phyloP scores from a whole-genome alignment of 92 coral and sea anemone genomes.

The Actinostola sp. region DNA sequence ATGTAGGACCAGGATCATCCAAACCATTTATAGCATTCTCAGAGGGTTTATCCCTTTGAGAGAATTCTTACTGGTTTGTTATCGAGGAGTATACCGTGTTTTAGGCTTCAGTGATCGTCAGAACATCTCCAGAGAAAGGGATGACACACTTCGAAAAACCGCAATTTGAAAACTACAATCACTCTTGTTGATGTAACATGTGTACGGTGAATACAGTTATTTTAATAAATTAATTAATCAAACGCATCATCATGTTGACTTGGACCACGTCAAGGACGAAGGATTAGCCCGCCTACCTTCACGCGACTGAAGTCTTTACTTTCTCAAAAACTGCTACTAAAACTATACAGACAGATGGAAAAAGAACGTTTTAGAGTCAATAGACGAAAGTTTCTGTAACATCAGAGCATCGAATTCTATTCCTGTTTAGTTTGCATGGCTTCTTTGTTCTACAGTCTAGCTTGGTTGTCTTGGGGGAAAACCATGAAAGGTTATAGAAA shows the following conservation, averaged over 20 bases:
- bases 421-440: no score
- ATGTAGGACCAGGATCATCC: neutral
- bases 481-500: no score
- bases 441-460: no score
- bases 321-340: no score
- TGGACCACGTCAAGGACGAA: slow-evolving; percentile 16
- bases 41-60: slow-evolving; percentile 2
- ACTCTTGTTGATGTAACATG: slow-evolving; percentile 1
- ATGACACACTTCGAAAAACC: neutral
- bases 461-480: no score
- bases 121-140: neutral
- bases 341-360: no score
- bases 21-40: neutral
- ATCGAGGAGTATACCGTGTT: neutral
- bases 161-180: slow-evolving; percentile 10
- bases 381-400: no score
- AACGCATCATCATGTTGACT: slow-evolving; percentile 26
- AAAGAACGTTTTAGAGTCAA: no score
- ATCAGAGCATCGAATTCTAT: no score
- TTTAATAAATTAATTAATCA: slow-evolving; percentile 14
- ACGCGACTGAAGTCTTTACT: slow-evolving; percentile 16
- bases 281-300: slow-evolving; percentile 10
- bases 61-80: neutral
- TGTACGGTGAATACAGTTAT: neutral
- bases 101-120: neutral